A percentile compares a stretch with the other conserved stretches of the same genome.
Evolutionary conservation across 2,888 invertebrate species (phyloP).

Genomic region (Lycocerus yunnanus): DNA sequence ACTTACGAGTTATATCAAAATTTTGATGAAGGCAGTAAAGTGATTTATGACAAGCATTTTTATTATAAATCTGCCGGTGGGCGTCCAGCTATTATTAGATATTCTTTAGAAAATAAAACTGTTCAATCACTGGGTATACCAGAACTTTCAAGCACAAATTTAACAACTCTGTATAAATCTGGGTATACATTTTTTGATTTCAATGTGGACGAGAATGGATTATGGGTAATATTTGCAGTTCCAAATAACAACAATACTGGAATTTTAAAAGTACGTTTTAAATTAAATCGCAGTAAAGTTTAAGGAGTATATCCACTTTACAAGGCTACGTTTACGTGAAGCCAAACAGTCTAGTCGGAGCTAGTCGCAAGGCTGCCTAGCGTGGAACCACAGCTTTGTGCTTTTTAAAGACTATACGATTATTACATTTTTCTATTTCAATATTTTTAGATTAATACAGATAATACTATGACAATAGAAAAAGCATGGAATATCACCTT

Average conservation of each 20-base stretch:
- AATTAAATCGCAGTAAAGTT: no score
- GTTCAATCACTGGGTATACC: conserved; percentile 54
- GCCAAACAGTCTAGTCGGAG: no score
- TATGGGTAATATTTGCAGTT: conserved; percentile 92
- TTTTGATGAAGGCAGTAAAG: conserved; percentile 88
- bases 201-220: conserved; percentile 93
- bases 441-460: conserved; percentile 60
- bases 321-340: no score
- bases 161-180: conserved; percentile 73
- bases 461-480: conserved; percentile 60
- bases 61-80: conserved; percentile 76
- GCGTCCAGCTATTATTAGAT: conserved; percentile 64
- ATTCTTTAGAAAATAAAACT: conserved; percentile 63
- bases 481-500: conserved; percentile 3
- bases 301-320: no score
- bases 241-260: conserved; percentile 81
- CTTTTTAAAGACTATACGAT: no score
- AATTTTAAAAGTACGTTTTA: conserved; percentile 73
- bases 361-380: no score
- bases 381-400: no score
- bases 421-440: not conserved
- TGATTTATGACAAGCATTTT: conserved; percentile 93
- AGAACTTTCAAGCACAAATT: conserved; percentile 58
- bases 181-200: conserved; percentile 90
- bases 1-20: conserved; percentile 39